Conservation (phyloP, 2,113 vertebrate species). For the Zootoca vivipara region DNA sequence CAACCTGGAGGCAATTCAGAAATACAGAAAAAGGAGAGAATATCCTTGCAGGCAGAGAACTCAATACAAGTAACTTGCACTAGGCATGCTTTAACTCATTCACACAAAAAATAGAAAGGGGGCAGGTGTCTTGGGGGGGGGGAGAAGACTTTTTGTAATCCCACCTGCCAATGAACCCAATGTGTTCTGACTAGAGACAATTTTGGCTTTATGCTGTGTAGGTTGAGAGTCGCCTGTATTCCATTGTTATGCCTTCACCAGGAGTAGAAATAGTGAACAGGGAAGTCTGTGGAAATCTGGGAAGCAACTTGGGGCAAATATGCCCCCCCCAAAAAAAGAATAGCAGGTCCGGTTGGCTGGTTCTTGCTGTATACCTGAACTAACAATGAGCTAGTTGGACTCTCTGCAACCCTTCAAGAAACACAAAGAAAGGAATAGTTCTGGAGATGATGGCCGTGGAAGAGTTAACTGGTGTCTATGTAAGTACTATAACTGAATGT, state of each 20-base stretch:
- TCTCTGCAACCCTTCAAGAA: background rate
- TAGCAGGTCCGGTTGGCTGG: too few relatives aligned
- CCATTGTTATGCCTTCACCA: too few relatives aligned
- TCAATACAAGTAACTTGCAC: background rate
- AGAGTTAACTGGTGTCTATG: fast-evolving
- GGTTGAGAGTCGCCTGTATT: too few relatives aligned
- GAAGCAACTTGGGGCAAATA: background rate
- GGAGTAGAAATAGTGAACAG: too few relatives aligned
- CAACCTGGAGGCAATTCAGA: background rate
- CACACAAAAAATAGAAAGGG: too few relatives aligned
- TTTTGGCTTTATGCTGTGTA: too few relatives aligned
- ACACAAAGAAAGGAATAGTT: fast-evolving
- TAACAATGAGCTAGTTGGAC: background rate
- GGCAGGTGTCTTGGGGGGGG: too few relatives aligned
- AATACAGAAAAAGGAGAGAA: background rate
- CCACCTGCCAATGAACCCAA: too few relatives aligned
- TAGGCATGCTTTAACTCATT: too few relatives aligned
- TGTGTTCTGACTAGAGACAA: too few relatives aligned
- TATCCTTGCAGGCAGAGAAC: background rate
- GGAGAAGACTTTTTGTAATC: too few relatives aligned
- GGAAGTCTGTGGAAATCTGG: background rate
- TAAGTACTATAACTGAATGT: fast-evolving
- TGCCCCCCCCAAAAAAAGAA: background rate
- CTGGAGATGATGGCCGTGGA: background rate
- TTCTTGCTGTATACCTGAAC: background rate